Base-by-base conservation (phyloP, 1,140 invertebrate species). In the Neuroterus valhalla region DNA sequence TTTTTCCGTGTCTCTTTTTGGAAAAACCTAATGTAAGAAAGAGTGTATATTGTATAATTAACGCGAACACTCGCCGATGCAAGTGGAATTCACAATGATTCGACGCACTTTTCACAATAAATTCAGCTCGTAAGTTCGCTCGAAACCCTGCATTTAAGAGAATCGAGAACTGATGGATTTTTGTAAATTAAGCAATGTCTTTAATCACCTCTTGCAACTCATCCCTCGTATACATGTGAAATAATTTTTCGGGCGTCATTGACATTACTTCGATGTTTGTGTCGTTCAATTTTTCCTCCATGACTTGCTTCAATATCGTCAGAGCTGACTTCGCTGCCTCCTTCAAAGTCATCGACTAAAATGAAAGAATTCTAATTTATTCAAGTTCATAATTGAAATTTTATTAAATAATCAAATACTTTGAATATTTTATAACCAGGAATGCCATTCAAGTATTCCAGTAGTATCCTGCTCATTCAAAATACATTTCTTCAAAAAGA, bases 211-310 rank as follows among this genome's bases (percentile, higher is more conserved):
- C 94, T 86, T 98, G 96, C 12, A 99, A 93, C 89, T 98, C 96
- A 81, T 96, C 94, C 88, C 97, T 96, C 15, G 93, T 91, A 83
- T 96, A 97, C 95, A 98, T 97, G 78, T 97, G 95, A 91, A 98
- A 99, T 77, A 95, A 90, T 79, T 93, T 92, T 11, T 94, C 93
- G 1, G 95, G 94, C 2, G 96, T 98, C 90, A 99, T 96, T 17
- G 96, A 97, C 84, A 98, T 97, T 44, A 99, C 96, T 92, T 99
- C 99, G 66, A 99, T 98, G 91, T 99, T 99, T 44, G 95, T 97
- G 38, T 97, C 96, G 78, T 96, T 99, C 0, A 99, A 89, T 90
- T 99, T 99, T 89, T 99, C 99, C 88, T 99, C 99, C 99, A 99
- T 99, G 0, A 99, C 98, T 91, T 99, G 98, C 86, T 99, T 99